Base-by-base conservation (phyloP, 2,113 vertebrate species). In the Peromyscus maniculatus region DNA sequence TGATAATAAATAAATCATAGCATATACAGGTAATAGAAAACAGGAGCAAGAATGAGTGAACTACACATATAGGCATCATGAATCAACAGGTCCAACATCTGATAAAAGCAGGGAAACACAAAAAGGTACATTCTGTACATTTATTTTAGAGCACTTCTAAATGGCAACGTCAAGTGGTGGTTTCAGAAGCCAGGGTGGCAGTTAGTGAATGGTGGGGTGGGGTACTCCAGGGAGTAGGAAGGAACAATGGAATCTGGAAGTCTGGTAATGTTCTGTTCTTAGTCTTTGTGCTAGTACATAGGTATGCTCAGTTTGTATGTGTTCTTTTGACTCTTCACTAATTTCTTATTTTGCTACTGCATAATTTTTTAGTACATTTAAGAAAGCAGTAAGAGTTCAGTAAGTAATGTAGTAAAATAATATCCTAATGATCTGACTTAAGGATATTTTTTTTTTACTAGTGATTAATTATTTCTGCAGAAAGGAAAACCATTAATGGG, bases 371-470 rank as follows among this genome's bases (percentile, higher is more conserved):
- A 36, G 26, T 71, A 75, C n/a, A 80, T 62, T 87, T 62, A n/a
- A 87, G 46, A 96, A 96, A 82, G 28, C 13, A 36, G 87, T 67
- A 33, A 66, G 71, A 78, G 33, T 88, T 84, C 52, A 93, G 24
- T 57, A 93, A 78, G 17, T 36, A 62, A 86, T 87, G 39, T 92
- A 64, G 26, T 75, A 43, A 62, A n/a, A 12, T 66, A 66, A 24
- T 36, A 62, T 62, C 64, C 28, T 82, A 79, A 33, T 69, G 21
- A 55, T 57, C n/a, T 80, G 33, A 55, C 12, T 17, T 91, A 24
- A 33, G 13, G 21, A 10, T 52, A 39, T 72, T 43, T 11, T 72
- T 43, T 11, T 77, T 59, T 31, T 28, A 46, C 21, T 39, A 46
- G 7, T 88, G 13, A 28, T 55, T 62, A 19, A 78, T 55, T 59